Evolutionary conservation across 2,797 vertebrate genomes (phyloP).

Genomic region (Fundulus diaphanus): DNA sequence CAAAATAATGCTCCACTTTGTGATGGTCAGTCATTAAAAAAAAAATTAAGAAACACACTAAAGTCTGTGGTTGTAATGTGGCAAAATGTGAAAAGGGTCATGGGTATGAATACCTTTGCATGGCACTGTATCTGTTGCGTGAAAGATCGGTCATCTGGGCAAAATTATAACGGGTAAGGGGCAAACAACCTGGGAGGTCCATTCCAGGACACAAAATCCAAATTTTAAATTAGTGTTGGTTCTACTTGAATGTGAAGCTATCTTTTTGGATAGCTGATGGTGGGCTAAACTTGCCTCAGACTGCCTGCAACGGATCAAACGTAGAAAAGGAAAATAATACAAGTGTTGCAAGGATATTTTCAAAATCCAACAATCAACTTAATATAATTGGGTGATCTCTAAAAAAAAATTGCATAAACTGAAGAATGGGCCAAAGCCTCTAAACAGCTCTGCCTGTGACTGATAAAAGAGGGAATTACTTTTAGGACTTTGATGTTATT

Average conservation of each 20-base stretch:
- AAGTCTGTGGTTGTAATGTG: background rate
- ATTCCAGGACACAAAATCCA: background rate
- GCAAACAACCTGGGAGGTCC: background rate
- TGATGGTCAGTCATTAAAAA: background rate
- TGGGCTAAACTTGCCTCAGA: background rate
- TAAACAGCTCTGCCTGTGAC: background rate
- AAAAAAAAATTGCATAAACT: background rate
- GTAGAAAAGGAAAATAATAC: background rate
- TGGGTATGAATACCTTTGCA: background rate
- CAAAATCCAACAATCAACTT: background rate
- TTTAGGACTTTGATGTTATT: background rate
- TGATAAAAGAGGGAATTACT: background rate
- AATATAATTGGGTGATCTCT: background rate
- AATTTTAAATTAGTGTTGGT: background rate
- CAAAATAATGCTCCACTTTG: background rate
- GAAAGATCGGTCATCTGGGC: no score
- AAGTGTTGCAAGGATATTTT: background rate
- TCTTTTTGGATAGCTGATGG: background rate
- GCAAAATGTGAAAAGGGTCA: background rate
- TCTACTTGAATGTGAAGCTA: background rate
- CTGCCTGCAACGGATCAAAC: background rate
- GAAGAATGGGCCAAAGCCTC: background rate
- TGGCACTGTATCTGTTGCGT: background rate
- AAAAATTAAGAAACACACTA: background rate
- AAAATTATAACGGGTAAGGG: background rate